phyloP scores from a whole-genome alignment of 2,797 vertebrate genomes.

The Picus viridis region DNA sequence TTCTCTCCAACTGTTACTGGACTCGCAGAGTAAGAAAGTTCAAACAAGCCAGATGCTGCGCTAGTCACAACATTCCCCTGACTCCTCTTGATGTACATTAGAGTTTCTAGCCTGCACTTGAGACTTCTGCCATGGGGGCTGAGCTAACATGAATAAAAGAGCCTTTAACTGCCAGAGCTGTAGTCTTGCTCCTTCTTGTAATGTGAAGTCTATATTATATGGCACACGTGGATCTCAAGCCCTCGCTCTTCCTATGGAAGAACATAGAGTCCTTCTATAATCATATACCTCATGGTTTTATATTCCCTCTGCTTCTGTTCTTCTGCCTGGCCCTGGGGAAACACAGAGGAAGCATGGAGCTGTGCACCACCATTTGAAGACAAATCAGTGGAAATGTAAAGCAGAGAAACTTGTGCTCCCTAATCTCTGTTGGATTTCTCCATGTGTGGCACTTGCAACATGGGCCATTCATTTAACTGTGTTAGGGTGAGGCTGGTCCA shows the following conservation, averaged over 20 bases:
- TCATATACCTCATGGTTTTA: background rate
- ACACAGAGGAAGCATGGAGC: background rate
- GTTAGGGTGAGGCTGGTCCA: background rate
- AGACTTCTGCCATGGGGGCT: background rate
- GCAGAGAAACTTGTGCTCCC: background rate
- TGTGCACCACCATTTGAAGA: background rate
- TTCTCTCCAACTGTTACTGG: background rate
- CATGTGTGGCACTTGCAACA: background rate
- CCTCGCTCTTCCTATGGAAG: background rate
- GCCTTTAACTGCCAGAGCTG: background rate
- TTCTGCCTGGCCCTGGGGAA: background rate
- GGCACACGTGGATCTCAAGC: background rate
- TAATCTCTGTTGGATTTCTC: background rate
- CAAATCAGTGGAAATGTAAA: background rate
- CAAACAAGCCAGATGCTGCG: background rate
- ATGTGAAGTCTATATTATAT: background rate
- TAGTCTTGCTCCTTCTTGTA: background rate
- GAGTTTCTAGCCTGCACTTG: background rate
- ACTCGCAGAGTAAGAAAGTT: background rate
- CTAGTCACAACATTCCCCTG: background rate
- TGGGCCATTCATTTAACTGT: background rate
- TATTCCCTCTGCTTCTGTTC: background rate
- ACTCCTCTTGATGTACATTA: background rate
- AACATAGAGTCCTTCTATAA: background rate
- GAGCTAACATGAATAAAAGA: background rate